Percentiles rank a stretch among this genome's conserved stretches.
phyloP scores from a whole-genome alignment of 2,113 vertebrate species.

The Eulemur macaco region DNA sequence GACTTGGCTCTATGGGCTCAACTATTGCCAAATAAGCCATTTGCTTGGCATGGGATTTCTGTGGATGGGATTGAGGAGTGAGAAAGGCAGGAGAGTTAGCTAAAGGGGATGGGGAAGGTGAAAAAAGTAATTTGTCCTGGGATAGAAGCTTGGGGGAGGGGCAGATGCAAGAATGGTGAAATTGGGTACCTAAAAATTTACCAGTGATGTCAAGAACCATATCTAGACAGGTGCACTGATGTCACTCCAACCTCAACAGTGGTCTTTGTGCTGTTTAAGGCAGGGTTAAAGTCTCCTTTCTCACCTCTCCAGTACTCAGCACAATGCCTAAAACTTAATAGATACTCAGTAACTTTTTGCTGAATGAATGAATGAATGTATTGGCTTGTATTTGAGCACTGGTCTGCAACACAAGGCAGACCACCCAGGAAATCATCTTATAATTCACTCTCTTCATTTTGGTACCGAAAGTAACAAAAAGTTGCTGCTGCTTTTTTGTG shows the following conservation, averaged over 20 bases:
- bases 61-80: not conserved
- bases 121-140: not conserved
- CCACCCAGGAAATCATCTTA: not conserved
- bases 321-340: not conserved
- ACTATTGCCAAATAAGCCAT: not conserved
- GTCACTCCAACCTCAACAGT: not conserved
- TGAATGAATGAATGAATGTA: not conserved
- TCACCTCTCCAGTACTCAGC: not conserved
- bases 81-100: not conserved
- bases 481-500: not conserved
- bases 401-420: not conserved
- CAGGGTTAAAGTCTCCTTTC: not conserved
- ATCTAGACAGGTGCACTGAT: not conserved
- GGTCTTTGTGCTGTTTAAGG: not conserved
- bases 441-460: constrained; percentile 19
- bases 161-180: not conserved
- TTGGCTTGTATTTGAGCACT: not conserved
- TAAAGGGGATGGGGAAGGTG: not conserved
- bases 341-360: not conserved
- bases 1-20: not conserved
- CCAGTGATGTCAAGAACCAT: rapidly evolving
- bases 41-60: not conserved
- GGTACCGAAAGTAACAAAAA: not conserved
- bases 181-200: not conserved
- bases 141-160: not conserved